These are phyloP conservation scores for Trochalopteron elliotii DNA, from an alignment of 2,113 vertebrate genomes.

Conservation along the genomic window DNA sequence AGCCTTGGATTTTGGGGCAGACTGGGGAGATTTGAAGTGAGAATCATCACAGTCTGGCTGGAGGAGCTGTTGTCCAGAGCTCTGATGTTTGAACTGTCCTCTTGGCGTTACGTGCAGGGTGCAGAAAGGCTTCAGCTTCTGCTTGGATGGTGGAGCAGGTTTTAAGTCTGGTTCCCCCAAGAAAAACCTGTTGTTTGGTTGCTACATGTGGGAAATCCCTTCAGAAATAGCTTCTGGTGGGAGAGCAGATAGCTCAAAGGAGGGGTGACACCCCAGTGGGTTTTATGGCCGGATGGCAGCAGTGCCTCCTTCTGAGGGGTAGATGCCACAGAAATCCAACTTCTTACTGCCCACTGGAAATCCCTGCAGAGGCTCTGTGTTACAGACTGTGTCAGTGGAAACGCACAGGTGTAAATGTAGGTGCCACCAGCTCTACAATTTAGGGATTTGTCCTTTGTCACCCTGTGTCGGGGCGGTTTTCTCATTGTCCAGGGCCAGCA, in stretches of 20 bases:
- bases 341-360: neutral
- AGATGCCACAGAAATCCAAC: neutral
- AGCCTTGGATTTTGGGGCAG: neutral
- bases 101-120: fast-evolving
- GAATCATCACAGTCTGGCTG: neutral
- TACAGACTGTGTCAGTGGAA: neutral
- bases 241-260: neutral
- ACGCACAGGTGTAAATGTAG: fast-evolving
- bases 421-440: neutral
- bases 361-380: fast-evolving
- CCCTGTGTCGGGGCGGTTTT: neutral
- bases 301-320: neutral
- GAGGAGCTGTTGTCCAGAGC: neutral
- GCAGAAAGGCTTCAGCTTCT: neutral
- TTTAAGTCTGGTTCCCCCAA: neutral
- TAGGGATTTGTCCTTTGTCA: neutral
- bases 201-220: fast-evolving
- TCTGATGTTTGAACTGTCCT: neutral
- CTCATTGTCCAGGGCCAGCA: neutral
- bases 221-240: neutral
- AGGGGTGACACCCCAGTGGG: neutral
- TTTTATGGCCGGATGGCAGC: neutral
- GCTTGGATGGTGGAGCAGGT: neutral
- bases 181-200: neutral
- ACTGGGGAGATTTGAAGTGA: neutral